These are phyloP conservation scores for Xenopus laevis DNA, from an alignment of 2,113 vertebrate species.

Conservation along the genomic window DNA sequence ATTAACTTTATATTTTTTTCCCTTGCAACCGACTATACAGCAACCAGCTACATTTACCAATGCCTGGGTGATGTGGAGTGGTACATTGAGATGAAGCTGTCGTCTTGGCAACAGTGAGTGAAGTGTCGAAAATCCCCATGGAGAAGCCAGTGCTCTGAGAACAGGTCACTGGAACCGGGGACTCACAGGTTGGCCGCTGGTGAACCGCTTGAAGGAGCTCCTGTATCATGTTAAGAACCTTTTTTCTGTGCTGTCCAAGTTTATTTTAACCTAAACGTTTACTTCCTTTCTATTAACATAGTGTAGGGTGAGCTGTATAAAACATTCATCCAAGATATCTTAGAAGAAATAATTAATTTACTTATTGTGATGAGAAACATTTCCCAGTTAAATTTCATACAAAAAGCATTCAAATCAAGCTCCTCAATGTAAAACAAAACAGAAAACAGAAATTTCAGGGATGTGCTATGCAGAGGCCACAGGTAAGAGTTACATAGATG, in stretches of 20 bases:
- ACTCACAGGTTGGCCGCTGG: slow-evolving; percentile 99
- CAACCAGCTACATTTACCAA: slow-evolving; percentile 99
- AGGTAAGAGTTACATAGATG: no score
- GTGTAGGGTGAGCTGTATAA: background rate
- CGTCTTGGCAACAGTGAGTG: slow-evolving; percentile 99
- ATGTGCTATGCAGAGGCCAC: no score
- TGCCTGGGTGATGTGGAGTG: slow-evolving; percentile 99
- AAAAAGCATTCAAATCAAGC: no score
- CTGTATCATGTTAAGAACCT: slow-evolving; percentile 97
- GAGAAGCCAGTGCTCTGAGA: slow-evolving; percentile 99
- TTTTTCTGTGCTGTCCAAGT: slow-evolving; percentile 92
- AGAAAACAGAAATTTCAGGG: no score
- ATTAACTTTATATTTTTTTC: slow-evolving; percentile 97
- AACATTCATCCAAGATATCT: no score
- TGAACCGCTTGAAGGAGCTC: slow-evolving; percentile 95
- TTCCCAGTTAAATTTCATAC: no score
- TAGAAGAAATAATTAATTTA: no score
- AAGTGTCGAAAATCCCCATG: slow-evolving; percentile 97
- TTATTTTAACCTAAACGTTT: slow-evolving; percentile 56
- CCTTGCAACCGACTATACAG: slow-evolving; percentile 98
- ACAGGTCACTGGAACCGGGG: slow-evolving; percentile 98
- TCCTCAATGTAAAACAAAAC: no score
- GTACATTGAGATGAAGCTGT: slow-evolving; percentile 99
- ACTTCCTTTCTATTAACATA: background rate
- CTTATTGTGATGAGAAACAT: no score